phyloP scores from a whole-genome alignment of 2,888 invertebrate genomes.

The Itoplectis maculator region DNA sequence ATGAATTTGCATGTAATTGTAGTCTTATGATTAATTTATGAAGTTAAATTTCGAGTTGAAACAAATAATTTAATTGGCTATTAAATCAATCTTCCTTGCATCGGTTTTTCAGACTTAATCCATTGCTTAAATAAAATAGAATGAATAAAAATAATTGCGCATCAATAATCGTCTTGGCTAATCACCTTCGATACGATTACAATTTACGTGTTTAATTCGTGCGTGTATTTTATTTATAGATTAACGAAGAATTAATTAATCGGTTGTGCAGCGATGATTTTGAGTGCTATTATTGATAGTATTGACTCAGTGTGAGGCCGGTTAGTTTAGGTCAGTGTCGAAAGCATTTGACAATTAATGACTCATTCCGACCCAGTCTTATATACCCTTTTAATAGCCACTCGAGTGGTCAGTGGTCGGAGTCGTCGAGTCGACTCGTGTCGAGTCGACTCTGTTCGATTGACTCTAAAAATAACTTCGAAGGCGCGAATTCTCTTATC shows the following conservation, averaged over 20 bases:
- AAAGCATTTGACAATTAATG: constrained; percentile 61
- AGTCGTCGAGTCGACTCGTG: constrained; percentile 12
- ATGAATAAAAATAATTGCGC: no score
- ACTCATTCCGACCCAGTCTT: constrained; percentile 50
- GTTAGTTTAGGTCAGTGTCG: constrained; percentile 47
- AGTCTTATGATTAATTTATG: no score
- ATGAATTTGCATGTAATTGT: no score
- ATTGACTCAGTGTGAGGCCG: not conserved
- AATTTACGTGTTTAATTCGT: no score
- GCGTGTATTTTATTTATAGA: no score
- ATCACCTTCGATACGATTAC: no score
- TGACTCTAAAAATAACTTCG: not conserved
- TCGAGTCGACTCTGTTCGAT: not conserved
- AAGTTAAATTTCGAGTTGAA: no score
- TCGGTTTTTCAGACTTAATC: no score
- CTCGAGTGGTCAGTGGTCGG: not conserved
- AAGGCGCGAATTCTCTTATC: constrained; percentile 21
- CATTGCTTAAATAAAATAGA: no score
- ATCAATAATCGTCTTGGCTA: no score
- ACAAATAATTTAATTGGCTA: no score
- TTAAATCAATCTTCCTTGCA: no score
- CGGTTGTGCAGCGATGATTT: not conserved
- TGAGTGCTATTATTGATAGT: not conserved
- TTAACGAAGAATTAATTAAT: not conserved
- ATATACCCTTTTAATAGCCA: constrained; percentile 24